Evolutionary conservation across 2,888 invertebrate genomes (phyloP), one percentile per base, ranked within the genome.

Genomic region (Hirtodrosophila alboralis): DNA sequence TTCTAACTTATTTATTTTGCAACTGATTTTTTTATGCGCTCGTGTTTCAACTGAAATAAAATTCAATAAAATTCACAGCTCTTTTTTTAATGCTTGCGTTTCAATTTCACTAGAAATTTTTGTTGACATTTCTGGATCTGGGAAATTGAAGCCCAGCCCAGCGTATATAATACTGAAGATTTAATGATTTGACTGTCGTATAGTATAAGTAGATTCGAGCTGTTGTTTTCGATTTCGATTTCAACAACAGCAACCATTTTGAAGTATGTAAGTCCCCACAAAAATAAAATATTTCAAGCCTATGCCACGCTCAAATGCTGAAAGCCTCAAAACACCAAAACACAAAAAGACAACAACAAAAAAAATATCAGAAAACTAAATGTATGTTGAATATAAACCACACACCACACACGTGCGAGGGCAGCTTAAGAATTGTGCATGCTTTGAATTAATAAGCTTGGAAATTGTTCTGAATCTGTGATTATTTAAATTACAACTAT

Each of bases 211-310:
- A 28, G 34, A 37, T 38, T 64, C 40, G 27, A 49, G 49, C 47
- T 37, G 68, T 43, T 37, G 68, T 28, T 52, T 47, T 48, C 69
- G 38, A 52, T 68, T 68, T 40, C 14, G 34, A 38, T 66, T 44
- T 60, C 69, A 43, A 47, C 40, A 53, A 27, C 14, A 49, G 63
- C 69, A 49, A 49, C 70, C 70, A 67, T 67, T 62, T 66, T 69
- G 33, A 40, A 68, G 3, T n/a, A 27, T 23, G 1, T 9, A 41
- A 13, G n/a, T 14, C 13, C 12, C 13, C 21, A 36, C 27, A 8
- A 18, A 18, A n/a, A n/a, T n/a, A n/a, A 9, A 21, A 14, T 31
- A 7, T 33, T 13, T 14, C n/a, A 18, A 36, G 27, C 21, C 28
- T 49, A 38, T 21, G 14, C 38, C 23, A 31, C 31, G 8, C 23